phyloP scores from a whole-genome alignment of 2,113 vertebrate genomes.

The Haplochromis vanheusdeni region DNA sequence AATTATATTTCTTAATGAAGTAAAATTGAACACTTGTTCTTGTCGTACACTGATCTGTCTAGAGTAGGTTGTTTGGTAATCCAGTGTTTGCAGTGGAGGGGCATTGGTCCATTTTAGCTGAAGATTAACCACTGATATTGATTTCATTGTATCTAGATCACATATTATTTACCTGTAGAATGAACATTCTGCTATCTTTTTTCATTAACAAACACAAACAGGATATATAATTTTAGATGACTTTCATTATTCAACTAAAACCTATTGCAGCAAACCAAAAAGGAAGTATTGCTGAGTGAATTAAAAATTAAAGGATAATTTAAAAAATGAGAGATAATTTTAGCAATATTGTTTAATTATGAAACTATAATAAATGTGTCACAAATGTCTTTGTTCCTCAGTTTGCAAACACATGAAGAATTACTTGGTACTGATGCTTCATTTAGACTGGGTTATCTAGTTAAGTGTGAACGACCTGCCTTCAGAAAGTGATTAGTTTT shows the following conservation, averaged over 20 bases:
- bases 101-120: neutral
- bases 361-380: neutral
- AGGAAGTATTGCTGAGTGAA: neutral
- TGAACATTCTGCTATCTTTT: neutral
- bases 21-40: neutral
- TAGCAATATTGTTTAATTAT: neutral
- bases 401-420: neutral
- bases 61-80: neutral
- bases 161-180: neutral
- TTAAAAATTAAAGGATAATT: neutral
- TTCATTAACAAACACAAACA: neutral
- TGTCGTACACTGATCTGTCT: neutral
- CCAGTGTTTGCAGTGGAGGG: neutral
- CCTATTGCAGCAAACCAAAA: neutral
- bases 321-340: rapidly evolving
- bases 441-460: neutral
- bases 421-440: neutral
- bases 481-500: neutral
- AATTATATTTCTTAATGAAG: neutral
- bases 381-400: neutral
- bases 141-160: neutral
- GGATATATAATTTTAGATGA: neutral
- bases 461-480: neutral
- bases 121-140: neutral
- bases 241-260: neutral